These are phyloP conservation scores for Palaemon carinicauda DNA, from an alignment of 1,140 invertebrate species.

Conservation along the genomic window DNA sequence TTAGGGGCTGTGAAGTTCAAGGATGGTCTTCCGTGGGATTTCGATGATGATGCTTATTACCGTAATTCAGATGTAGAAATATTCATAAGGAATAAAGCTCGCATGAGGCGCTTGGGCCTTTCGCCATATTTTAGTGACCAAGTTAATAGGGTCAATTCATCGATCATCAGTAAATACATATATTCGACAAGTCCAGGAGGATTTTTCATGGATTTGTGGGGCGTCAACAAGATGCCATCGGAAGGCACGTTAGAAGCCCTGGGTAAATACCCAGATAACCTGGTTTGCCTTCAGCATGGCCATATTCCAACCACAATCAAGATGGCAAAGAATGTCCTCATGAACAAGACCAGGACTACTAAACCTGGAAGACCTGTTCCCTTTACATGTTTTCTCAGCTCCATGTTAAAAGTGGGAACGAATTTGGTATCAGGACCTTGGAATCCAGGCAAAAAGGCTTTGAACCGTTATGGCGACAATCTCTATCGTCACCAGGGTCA, in stretches of 20 bases:
- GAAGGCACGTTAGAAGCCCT: neutral
- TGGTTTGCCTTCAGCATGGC: slow-evolving; percentile 46
- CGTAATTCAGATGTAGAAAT: slow-evolving; percentile 25
- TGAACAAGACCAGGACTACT: neutral
- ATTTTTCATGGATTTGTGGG: slow-evolving; percentile 55
- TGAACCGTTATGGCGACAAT: slow-evolving; percentile 44
- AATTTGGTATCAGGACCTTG: slow-evolving; percentile 50
- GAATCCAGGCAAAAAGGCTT: slow-evolving; percentile 52
- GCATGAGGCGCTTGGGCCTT: slow-evolving; percentile 50
- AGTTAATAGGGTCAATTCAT: slow-evolving; percentile 34
- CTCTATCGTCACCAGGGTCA: slow-evolving; percentile 55
- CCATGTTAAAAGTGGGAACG: slow-evolving; percentile 34
- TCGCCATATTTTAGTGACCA: slow-evolving; percentile 28
- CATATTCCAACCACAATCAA: slow-evolving; percentile 39
- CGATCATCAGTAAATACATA: slow-evolving; percentile 37
- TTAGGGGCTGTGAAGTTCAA: slow-evolving; percentile 60
- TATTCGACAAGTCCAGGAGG: slow-evolving; percentile 42
- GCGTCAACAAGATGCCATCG: slow-evolving; percentile 1
- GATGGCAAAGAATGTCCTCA: neutral
- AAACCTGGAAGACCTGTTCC: neutral
- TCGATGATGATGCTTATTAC: slow-evolving; percentile 58
- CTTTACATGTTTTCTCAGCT: slow-evolving; percentile 30
- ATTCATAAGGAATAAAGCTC: slow-evolving; percentile 39
- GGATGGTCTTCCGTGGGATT: slow-evolving; percentile 60
- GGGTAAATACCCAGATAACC: slow-evolving; percentile 25